Percentiles rank a stretch among this genome's conserved stretches.
phyloP scores from a whole-genome alignment of 2,797 vertebrate genomes.

The Spheniscus humboldti region DNA sequence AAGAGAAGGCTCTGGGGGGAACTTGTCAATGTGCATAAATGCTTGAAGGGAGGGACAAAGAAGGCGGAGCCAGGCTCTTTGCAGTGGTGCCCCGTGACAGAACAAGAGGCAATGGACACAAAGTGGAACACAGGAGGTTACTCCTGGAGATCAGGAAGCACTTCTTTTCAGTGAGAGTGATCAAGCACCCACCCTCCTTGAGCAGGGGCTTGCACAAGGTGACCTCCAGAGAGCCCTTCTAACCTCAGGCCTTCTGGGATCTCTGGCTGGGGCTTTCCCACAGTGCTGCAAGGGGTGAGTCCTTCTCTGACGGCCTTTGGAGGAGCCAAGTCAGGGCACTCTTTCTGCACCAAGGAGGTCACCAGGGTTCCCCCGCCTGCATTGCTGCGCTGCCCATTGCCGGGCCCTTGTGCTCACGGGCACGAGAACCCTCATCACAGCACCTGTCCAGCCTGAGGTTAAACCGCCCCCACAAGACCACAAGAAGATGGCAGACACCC shows the following conservation, averaged over 20 bases:
- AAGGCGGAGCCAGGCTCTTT: too few relatives aligned
- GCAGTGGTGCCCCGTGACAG: not conserved
- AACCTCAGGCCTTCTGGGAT: too few relatives aligned
- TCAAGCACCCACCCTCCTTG: not conserved
- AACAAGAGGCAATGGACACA: not conserved
- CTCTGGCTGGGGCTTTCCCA: not conserved
- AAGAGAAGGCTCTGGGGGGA: too few relatives aligned
- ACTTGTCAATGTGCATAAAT: too few relatives aligned
- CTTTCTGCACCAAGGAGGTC: not conserved
- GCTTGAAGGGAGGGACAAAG: not conserved
- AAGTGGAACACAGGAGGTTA: too few relatives aligned
- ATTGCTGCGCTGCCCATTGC: accelerated
- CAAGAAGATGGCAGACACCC: not conserved
- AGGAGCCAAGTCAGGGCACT: too few relatives aligned
- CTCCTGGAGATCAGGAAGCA: too few relatives aligned
- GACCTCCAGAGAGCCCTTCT: too few relatives aligned
- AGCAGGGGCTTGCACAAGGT: not conserved
- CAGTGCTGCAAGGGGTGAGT: accelerated
- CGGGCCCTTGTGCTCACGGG: not conserved
- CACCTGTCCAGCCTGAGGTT: not conserved
- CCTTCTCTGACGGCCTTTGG: not conserved
- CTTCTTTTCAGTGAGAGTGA: too few relatives aligned
- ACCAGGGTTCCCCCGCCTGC: accelerated
- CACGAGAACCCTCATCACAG: too few relatives aligned
- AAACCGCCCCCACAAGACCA: accelerated